Conservation (phyloP, 2,113 vertebrate genomes). For the Cyanoramphus novaezelandiae region DNA sequence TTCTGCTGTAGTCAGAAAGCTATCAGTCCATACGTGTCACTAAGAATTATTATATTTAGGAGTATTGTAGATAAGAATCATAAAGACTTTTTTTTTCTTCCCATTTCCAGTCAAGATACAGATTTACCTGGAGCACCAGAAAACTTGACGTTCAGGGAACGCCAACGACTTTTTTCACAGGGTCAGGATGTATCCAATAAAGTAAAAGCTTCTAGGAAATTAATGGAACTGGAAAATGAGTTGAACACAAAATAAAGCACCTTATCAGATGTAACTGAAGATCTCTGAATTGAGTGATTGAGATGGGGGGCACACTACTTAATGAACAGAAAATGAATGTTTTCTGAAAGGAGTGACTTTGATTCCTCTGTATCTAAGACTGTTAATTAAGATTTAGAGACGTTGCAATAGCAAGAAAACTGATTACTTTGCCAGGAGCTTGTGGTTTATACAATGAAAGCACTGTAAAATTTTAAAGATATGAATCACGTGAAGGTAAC, state of each 20-base stretch:
- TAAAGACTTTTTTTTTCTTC: not conserved
- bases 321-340: constrained; percentile 37
- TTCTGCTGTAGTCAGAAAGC: not conserved
- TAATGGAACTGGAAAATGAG: constrained; percentile 97
- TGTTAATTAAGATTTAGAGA: constrained; percentile 76
- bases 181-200: constrained; percentile 96
- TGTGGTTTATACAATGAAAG: constrained; percentile 80
- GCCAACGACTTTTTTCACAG: constrained; percentile 97
- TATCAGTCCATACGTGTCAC: not conserved
- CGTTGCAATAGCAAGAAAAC: constrained; percentile 74
- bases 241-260: constrained; percentile 89
- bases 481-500: constrained; percentile 75
- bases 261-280: constrained; percentile 51
- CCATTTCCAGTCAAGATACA: constrained; percentile 81
- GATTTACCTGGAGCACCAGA: constrained; percentile 88
- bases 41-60: not conserved
- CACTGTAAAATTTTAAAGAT: constrained; percentile 86
- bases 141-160: constrained; percentile 93
- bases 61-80: not conserved
- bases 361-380: constrained; percentile 75
- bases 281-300: constrained; percentile 33
- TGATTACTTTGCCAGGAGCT: constrained; percentile 74
- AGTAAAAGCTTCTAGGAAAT: constrained; percentile 95
- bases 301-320: constrained; percentile 48
- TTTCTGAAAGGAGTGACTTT: constrained; percentile 60